These are phyloP conservation scores for Staurois parvus DNA, from an alignment of 2,797 vertebrate genomes.

Conservation along the genomic window DNA sequence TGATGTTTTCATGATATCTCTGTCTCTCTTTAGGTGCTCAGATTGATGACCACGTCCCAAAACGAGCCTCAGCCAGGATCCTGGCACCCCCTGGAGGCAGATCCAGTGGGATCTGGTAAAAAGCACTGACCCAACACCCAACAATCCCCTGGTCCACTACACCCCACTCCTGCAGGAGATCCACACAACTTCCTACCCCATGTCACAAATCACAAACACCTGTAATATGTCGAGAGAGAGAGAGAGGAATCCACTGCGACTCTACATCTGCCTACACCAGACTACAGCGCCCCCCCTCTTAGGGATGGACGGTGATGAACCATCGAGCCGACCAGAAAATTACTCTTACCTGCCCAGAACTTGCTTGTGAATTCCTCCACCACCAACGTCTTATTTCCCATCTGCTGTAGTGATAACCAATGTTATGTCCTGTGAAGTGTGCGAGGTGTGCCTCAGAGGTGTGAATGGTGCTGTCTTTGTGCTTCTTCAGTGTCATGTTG, in stretches of 20 bases:
- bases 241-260: constrained; percentile 23
- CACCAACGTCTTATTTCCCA: constrained; percentile 16
- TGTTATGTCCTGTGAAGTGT: constrained; percentile 6
- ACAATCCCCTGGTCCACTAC: constrained; percentile 62
- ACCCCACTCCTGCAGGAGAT: constrained; percentile 59
- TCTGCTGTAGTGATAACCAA: constrained; percentile 1
- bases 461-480: not conserved
- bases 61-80: constrained; percentile 93
- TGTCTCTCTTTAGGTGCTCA: constrained; percentile 82
- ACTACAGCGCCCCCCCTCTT: not conserved
- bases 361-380: not conserved
- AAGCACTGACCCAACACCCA: constrained; percentile 54
- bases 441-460: not conserved
- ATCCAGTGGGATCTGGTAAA: constrained; percentile 96
- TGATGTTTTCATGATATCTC: not conserved
- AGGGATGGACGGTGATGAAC: not conserved
- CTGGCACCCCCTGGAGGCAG: constrained; percentile 93
- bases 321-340: not conserved
- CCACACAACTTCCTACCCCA: constrained; percentile 58
- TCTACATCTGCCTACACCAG: constrained; percentile 1
- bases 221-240: constrained; percentile 24
- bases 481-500: not conserved
- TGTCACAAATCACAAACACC: constrained; percentile 39
- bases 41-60: constrained; percentile 92
- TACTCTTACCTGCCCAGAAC: not conserved